A percentile compares a stretch with the other conserved stretches of the same genome.
phyloP scores from a whole-genome alignment of 2,888 invertebrate species.

The Malthinus seriepunctatus region DNA sequence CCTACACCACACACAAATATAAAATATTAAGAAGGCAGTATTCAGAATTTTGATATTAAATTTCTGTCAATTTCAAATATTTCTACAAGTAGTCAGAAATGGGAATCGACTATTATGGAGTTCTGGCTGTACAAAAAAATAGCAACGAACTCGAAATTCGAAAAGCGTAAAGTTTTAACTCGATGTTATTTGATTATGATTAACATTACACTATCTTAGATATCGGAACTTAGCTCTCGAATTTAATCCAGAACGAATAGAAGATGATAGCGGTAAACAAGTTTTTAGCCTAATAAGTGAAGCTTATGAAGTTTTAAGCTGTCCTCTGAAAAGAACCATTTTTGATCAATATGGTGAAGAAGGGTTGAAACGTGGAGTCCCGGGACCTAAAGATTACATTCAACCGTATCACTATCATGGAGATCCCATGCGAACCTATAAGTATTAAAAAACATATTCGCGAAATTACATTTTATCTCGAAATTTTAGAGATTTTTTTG shows the following conservation, averaged over 20 bases:
- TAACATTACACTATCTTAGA: slow-evolving; percentile 29
- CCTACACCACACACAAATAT: no score
- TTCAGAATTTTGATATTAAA: slow-evolving; percentile 1
- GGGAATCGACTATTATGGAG: slow-evolving; percentile 79
- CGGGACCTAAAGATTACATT: slow-evolving; percentile 67
- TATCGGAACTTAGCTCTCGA: slow-evolving; percentile 57
- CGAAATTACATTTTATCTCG: not conserved
- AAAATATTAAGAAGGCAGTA: not conserved
- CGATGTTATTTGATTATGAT: not conserved
- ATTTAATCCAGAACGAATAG: slow-evolving; percentile 58
- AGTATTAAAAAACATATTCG: slow-evolving; percentile 47
- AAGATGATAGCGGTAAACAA: slow-evolving; percentile 62
- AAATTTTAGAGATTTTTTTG: slow-evolving; percentile 71
- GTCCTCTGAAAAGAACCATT: slow-evolving; percentile 70
- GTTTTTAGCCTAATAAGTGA: slow-evolving; percentile 71
- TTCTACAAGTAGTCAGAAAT: slow-evolving; percentile 47
- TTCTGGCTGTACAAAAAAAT: slow-evolving; percentile 68
- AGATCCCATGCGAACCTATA: slow-evolving; percentile 73
- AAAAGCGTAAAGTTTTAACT: slow-evolving; percentile 60
- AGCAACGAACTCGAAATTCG: slow-evolving; percentile 72
- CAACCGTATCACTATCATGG: slow-evolving; percentile 82
- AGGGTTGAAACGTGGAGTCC: slow-evolving; percentile 80
- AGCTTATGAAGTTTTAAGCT: slow-evolving; percentile 77
- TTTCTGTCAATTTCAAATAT: slow-evolving; percentile 11
- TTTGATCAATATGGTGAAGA: slow-evolving; percentile 91